Base-by-base conservation (phyloP, 2,888 invertebrate species). In the Malthinus flaveolus region DNA sequence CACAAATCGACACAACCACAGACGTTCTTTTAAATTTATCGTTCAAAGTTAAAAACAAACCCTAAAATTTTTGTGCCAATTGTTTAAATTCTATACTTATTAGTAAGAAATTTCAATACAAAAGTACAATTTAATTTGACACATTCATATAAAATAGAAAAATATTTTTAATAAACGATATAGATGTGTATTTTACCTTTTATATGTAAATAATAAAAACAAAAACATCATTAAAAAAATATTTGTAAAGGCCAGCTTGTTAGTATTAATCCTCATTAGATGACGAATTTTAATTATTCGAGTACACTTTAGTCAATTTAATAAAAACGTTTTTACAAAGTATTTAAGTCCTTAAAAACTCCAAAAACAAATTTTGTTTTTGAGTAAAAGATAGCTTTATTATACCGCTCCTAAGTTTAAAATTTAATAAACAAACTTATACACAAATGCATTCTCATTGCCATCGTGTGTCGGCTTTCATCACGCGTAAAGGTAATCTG, bases 11-110 rank as follows among this genome's bases (percentile, higher is more conserved):
- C 59, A 67, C 73, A 49, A 69, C 75, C 62, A 76, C 73, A 71
- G 77, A 78, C 65, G 75, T 76, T 62, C 71, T 77, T 50, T 68
- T 77, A 63, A 78, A 76, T 66, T 65, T 77, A 65, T 73, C 76
- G 42, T 77, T 78, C 64, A 73, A 73, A 57, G 70, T 71, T 54
- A 72, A 71, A 61, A 71, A 74, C 36, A 73, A 71, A 58, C 72
- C 73, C 59, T 74, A 73, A 73, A 68, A 51, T 31, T 7, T 34
- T 51, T 53, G 23, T 45, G 37, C 35, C 15, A 23, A 11, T 47
- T 56, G 13, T 47, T 37, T 53, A 53, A 36, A 47, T 10, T 50
- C 32, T 12, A 48, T 49, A 23, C 23, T 5, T 23, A 37, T 49
- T 59, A 60, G 48, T 32, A 62, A 67, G 62, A 67, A 65, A 67